phyloP scores from a whole-genome alignment of 2,888 invertebrate genomes.

The Scaptomyza cyrtandrae region DNA sequence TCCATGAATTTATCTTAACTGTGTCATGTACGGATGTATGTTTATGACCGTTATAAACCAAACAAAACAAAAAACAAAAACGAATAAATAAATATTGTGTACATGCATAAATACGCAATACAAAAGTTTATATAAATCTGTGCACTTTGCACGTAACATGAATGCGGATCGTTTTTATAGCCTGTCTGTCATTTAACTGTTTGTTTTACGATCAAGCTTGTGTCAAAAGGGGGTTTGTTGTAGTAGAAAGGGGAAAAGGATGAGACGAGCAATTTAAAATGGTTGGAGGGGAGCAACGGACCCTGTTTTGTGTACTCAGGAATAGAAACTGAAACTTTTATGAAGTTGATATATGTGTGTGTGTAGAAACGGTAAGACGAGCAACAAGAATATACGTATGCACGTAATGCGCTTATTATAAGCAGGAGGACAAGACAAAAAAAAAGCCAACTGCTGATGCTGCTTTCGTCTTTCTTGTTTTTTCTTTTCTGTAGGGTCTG shows the following conservation, averaged over 20 bases:
- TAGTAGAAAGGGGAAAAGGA: not conserved
- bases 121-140: conserved; percentile 22
- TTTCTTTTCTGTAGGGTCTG: not conserved
- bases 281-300: not conserved
- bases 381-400: conserved; percentile 16
- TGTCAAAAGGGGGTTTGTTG: conserved; percentile 27
- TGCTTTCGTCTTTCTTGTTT: conserved; percentile 14
- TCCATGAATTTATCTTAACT: conserved; percentile 33
- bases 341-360: conserved; percentile 2
- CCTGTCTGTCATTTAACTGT: conserved; percentile 52
- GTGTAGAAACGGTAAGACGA: conserved; percentile 24
- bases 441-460: conserved; percentile 11
- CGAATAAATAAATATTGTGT: conserved; percentile 21
- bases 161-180: conserved; percentile 45
- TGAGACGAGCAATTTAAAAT: not conserved
- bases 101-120: conserved; percentile 5
- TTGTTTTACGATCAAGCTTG: conserved; percentile 49
- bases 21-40: conserved; percentile 10
- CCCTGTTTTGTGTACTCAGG: not conserved
- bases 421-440: conserved; percentile 1
- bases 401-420: conserved; percentile 43
- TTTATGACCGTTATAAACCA: conserved; percentile 26
- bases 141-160: conserved; percentile 59
- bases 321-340: conserved; percentile 18
- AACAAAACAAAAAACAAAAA: conserved; percentile 15